Evolutionary conservation across 2,797 vertebrate genomes (phyloP), one percentile per base, ranked within the genome.

Genomic region (Rhyacichthys aspro): DNA sequence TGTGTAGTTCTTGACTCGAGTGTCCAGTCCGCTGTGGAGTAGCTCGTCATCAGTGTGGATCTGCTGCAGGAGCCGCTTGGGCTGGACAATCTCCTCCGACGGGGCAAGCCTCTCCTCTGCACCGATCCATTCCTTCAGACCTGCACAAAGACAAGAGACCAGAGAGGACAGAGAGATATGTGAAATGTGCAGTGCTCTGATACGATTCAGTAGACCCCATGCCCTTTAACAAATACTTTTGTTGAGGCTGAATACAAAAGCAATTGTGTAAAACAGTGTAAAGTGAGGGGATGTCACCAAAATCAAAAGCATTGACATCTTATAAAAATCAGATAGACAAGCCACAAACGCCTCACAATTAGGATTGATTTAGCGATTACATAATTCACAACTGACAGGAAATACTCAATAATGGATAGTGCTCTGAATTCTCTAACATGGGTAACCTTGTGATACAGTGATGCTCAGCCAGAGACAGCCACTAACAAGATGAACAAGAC

Each of bases 11-110:
- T 87, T 91, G 74, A 95, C 93, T 68, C 93, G 88, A 65, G 96
- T 98, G 89, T 95, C 93, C 89, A 99, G 70, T 63, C 83, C 94
- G 56, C 86, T 87, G 88, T 92, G 95, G 52, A 84, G 87, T 56
- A 96, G 86, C 81, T 98, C 96, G 55, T 91, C 91, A 33, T 91
- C 92, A 0, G 93, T 86, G 68, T 91, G 76, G 82, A 91, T 94
- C 70, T 91, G 91, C 2, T 92, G 92, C 71, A 98, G 86, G 74
- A 99, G 89, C 44, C 94, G 86, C 81, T 93, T 93, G 80, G 96
- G 96, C 82, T 93, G 89, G 16, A 94, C 94, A 62, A 94, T 65
- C 67, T 95, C 90, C 15, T 93, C 89, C 0, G 74, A 72, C 7
- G 85, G 81, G 1, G 60, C 78, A 59, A 74, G 78, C 41, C 74